Base-by-base conservation (phyloP, 2,888 invertebrate species). In the Empis livida region DNA sequence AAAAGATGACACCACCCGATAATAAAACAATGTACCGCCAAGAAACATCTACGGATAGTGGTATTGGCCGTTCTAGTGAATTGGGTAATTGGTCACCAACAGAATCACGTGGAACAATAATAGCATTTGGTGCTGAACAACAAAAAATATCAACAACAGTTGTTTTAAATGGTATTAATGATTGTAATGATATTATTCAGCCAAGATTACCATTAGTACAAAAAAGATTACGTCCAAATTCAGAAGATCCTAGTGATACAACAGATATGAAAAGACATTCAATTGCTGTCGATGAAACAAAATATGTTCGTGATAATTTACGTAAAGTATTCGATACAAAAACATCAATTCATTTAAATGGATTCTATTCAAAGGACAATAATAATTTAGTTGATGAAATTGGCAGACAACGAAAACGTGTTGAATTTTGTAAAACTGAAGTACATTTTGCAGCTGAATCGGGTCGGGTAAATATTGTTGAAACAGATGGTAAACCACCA, bases 381-480 rank as follows among this genome's bases (percentile, higher is more conserved):
- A 43, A 27, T 42, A 13, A 14, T 8, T 11, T n/a, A 9, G 13
- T 31, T 15, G 14, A 15, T 3, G 43, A 43, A 31, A 14, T 31
- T 16, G 14, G 15, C 5, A 41, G 50, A n/a, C 57, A 57, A 43
- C 86, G 87, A 63, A 85, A 79, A 66, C 63, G 68, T 9, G 89
- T 90, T 0, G 88, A 83, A 59, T 90, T 90, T 65, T 86, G 87
- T 61, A 89, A 89, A 71, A 89, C 89, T 1, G 90, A 90, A 70
- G 79, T 90, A 23, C 90, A 90, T 65, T 89, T 89, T 63, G 83
- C 87, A 0, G 84, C 86, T 14, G 89, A 89, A 61, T 84, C 87
- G 2, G 90, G 90, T 0, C 79, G 80, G 57, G 85, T 90, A 0
- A 87, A 89, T 61, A 88, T 90, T 49, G 88, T 90, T 31, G 87